Base-by-base conservation (phyloP, 2,888 invertebrate genomes). In the Pantelozetes paolii region DNA sequence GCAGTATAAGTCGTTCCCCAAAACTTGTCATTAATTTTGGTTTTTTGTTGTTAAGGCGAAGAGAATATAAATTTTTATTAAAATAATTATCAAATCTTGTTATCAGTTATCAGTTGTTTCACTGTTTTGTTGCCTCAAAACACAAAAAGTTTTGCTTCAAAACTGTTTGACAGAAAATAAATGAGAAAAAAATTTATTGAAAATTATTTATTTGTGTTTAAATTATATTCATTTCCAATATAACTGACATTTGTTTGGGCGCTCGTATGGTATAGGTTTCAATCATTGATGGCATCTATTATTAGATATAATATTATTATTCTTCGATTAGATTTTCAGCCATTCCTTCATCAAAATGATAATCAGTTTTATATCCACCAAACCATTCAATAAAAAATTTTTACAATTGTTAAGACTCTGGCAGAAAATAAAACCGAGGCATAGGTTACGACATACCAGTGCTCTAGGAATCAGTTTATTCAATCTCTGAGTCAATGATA, bases 341-440 rank as follows among this genome's bases (percentile, higher is more conserved):
- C n/a, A 62, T 9, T 62, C 32, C 32, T 62, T 62, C 30, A 62
- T 62, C 26, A 62, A 62, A 62, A 62, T 62, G 62, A 62, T 62
- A 62, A 62, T 62, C 30, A 62, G 62, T 62, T 62, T 54, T 23
- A 54, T 54, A 9, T 45, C 2, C 45, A n/a, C 50, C 50, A 50
- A 50, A 45, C 45, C 15, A 18, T 45, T 2, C 9, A 45, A 45
- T n/a, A 6, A 20, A 50, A 20, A 50, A 8, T n/a, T 20, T 50
- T n/a, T 50, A 45, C 45, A 45, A 45, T 13, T 18, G 45, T 13
- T 45, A 45, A 45, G 45, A 45, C 2, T 18, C 13, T 45, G 54
- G 11, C 54, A 26, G 23, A 13, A 8, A 20, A 50, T n/a, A 23
- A 20, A 54, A 23, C 23, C 54, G 26, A 2, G 26, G 26, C 54